These are phyloP conservation scores for Pachymerium ferrugineum DNA, from an alignment of 2,888 invertebrate species.

Conservation along the genomic window DNA sequence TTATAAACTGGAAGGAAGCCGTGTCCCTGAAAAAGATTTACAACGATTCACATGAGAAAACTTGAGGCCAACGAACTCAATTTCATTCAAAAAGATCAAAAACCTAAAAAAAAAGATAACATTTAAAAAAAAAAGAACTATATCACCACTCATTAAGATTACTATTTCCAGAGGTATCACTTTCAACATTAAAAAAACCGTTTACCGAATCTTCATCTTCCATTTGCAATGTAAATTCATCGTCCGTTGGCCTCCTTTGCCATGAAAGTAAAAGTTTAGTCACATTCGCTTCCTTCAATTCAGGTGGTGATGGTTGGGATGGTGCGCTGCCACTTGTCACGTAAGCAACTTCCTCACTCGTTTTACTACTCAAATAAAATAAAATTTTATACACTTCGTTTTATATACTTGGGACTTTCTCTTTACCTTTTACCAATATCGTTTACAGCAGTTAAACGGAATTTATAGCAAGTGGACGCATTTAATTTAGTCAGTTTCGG, in stretches of 20 bases:
- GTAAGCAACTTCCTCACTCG: conserved; percentile 45
- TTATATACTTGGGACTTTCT: neutral
- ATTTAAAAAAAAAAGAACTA: too few relatives aligned
- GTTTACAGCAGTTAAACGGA: conserved; percentile 77
- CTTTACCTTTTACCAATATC: conserved; percentile 62
- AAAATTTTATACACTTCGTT: too few relatives aligned
- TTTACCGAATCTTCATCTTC: conserved; percentile 50
- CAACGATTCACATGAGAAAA: neutral
- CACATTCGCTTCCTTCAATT: conserved; percentile 59
- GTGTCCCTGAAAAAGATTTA: conserved; percentile 54
- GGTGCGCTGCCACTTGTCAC: conserved; percentile 77
- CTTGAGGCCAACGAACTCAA: neutral
- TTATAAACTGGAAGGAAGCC: conserved; percentile 74
- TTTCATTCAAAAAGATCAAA: neutral
- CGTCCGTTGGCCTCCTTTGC: conserved; percentile 68
- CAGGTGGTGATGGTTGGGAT: conserved; percentile 69
- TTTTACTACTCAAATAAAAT: conserved; percentile 41
- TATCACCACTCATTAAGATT: neutral
- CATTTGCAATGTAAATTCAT: conserved; percentile 77
- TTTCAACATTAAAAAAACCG: too few relatives aligned
- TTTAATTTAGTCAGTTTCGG: conserved; percentile 68
- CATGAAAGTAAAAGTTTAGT: conserved; percentile 65
- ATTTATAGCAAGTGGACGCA: conserved; percentile 72
- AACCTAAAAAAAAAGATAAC: too few relatives aligned
- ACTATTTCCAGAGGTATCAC: too few relatives aligned